phyloP scores from a whole-genome alignment of 2,113 vertebrate species.

The Aegithalos caudatus region DNA sequence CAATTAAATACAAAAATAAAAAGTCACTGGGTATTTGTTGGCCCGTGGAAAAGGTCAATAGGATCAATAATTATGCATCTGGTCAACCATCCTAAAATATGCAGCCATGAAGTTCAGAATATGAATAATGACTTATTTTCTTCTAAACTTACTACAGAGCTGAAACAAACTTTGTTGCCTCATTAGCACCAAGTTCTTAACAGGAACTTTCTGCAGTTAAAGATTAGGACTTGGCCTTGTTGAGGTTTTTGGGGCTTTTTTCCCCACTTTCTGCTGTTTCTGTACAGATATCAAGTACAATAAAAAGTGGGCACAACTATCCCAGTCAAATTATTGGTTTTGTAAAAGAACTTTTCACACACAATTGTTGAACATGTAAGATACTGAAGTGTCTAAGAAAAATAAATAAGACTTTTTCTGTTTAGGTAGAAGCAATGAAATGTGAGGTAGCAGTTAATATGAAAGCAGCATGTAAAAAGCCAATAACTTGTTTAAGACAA shows the following conservation, averaged over 20 bases:
- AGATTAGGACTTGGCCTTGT: background rate
- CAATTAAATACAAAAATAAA: background rate
- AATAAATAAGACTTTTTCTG: background rate
- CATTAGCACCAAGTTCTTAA: background rate
- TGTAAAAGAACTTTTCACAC: background rate
- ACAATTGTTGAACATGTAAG: background rate
- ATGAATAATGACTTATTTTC: background rate
- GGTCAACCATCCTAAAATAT: background rate
- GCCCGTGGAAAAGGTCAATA: background rate
- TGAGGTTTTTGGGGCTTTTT: background rate
- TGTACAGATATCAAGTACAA: background rate
- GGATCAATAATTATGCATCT: background rate
- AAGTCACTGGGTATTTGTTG: background rate
- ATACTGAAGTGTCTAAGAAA: background rate
- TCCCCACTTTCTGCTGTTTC: background rate
- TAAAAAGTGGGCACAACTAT: background rate
- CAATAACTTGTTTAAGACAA: background rate
- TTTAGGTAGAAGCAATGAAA: background rate
- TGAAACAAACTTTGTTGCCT: background rate
- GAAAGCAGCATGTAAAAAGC: background rate
- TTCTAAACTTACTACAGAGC: background rate
- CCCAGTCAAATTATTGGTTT: background rate
- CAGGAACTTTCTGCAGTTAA: background rate
- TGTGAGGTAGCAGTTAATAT: background rate
- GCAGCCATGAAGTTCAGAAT: background rate